Evolutionary conservation across 2,797 vertebrate species (phyloP), one percentile per base, ranked within the genome.

Genomic region (Arrhamphus sclerolepis): DNA sequence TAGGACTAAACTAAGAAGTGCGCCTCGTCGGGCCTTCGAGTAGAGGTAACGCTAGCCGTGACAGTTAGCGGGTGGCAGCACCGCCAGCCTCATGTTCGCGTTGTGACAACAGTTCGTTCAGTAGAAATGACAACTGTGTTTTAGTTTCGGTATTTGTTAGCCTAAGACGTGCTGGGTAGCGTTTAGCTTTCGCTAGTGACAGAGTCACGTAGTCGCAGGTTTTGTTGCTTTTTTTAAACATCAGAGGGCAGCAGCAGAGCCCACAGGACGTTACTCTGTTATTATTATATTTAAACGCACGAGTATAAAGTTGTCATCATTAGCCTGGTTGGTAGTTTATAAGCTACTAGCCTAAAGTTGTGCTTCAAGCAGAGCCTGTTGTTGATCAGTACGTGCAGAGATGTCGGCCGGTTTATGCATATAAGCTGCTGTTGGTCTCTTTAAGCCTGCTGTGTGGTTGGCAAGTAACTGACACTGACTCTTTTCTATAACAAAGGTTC

Each of bases 11-110:
- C 75, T 77, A 68, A 90, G 87, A 84, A 86, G 83, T 79, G 50
- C 88, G 88, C 78, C 72, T 84, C 80, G 84, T 81, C 81, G 84
- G 92, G 89, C 91, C 89, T 92, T 81, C 81, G 57, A 74, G 65
- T 47, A 70, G 80, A 90, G 90, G 88, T 91, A 88, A 86, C 47
- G 75, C 31, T 73, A 82, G 83, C 85, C 66, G 40, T 58, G 85
- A 86, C 80, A 65, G 75, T 70, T 85, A 83, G 82, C 85, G 17
- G 34, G 13, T 20, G 18, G 39, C 41, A 18, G 34, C 50, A 47
- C n/a, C 11, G 60, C 19, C 34, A 11, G 8, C 31, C 31, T 8
- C 31, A 34, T 75, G 38, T 20, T 60, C 19, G 38, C 26, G 20
- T 50, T 53, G 38, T 40, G 46, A 65, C 77, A 51, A 3, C 59